phyloP scores from a whole-genome alignment of 2,113 vertebrate species.

The Odocoileus virginianus region DNA sequence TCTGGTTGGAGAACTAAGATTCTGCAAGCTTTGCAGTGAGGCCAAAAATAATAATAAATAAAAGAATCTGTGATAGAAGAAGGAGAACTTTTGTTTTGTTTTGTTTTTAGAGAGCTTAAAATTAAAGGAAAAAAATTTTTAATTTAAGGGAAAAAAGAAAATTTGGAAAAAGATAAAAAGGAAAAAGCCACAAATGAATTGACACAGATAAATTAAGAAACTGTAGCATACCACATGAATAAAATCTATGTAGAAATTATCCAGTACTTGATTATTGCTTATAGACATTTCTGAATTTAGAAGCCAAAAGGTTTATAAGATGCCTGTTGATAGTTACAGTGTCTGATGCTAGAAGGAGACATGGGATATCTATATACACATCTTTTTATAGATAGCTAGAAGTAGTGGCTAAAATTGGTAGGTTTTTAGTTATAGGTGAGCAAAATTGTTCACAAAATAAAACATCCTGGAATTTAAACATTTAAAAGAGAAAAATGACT shows the following conservation, averaged over 20 bases:
- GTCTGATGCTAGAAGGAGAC: background rate
- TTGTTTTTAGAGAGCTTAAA: background rate
- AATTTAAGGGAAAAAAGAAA: background rate
- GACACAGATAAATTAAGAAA: background rate
- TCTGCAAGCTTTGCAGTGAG: background rate
- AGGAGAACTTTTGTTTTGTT: background rate
- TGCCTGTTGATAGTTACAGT: background rate
- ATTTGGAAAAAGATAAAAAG: background rate
- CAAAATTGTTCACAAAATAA: constrained; percentile 16
- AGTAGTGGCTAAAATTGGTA: background rate
- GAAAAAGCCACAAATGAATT: background rate
- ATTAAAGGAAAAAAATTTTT: background rate
- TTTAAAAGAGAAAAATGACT: constrained; percentile 1
- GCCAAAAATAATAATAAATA: background rate
- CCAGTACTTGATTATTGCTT: background rate
- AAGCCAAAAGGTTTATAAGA: background rate
- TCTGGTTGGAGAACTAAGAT: background rate
- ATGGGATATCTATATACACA: background rate
- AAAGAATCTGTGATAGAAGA: background rate
- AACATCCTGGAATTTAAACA: background rate
- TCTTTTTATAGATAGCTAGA: background rate
- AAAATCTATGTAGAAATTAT: constrained; percentile 6
- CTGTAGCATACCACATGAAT: background rate
- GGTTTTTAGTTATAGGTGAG: background rate
- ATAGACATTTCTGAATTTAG: background rate